Evolutionary conservation across 2,113 vertebrate genomes (phyloP).

Genomic region (Pantherophis guttatus): DNA sequence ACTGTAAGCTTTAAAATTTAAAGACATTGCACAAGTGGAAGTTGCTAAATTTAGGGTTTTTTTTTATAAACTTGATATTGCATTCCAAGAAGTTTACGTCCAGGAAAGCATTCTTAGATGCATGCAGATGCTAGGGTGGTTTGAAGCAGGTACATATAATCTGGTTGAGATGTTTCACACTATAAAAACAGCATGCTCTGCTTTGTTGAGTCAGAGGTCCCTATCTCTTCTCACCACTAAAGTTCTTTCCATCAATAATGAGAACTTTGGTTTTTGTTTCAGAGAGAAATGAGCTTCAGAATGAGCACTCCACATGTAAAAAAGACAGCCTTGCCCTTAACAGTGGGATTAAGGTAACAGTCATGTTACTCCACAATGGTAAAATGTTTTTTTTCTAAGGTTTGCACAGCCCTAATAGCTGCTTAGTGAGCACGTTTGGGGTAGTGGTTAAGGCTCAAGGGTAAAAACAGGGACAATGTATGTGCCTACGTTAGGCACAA

Average conservation of each 20-base stretch:
- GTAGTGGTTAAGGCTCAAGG: not conserved
- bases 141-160: not conserved
- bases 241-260: not conserved
- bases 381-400: not conserved
- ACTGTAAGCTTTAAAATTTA: not conserved
- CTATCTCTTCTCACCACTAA: not conserved
- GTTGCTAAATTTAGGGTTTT: not conserved
- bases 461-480: not conserved
- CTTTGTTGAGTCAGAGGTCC: not conserved
- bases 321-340: not conserved
- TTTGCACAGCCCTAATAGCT: not conserved
- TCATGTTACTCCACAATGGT: not conserved
- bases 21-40: not conserved
- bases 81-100: not conserved
- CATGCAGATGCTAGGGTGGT: not conserved
- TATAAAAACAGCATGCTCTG: not conserved
- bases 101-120: not conserved
- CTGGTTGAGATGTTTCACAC: not conserved
- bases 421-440: not conserved
- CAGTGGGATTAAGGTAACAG: no score
- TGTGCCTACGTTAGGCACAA: not conserved
- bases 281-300: not conserved
- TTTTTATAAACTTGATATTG: not conserved
- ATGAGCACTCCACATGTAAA: not conserved
- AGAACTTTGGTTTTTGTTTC: not conserved